Evolutionary conservation across 2,113 vertebrate species (phyloP).

Genomic region (Carassius carassius): DNA sequence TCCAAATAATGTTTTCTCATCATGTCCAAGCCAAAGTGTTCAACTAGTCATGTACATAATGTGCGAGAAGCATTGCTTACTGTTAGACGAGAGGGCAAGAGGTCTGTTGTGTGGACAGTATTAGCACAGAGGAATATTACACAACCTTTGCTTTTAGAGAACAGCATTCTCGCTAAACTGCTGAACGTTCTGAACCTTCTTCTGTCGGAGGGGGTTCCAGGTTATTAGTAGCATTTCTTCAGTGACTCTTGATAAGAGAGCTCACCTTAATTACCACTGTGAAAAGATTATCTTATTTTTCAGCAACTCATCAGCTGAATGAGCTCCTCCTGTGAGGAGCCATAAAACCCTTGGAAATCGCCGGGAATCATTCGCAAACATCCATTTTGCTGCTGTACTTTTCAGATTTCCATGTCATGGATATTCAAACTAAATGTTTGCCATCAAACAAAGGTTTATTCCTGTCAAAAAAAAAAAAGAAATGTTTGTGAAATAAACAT

Average conservation of each 20-base stretch:
- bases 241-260: constrained; percentile 28
- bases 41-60: background rate
- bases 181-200: constrained; percentile 2
- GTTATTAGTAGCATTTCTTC: constrained; percentile 48
- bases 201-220: constrained; percentile 12
- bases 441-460: constrained; percentile 50
- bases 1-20: constrained; percentile 17
- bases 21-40: constrained; percentile 56
- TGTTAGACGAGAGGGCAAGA: background rate
- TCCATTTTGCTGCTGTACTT: constrained; percentile 64
- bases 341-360: constrained; percentile 27
- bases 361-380: background rate
- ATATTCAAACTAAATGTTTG: constrained; percentile 52
- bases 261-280: constrained; percentile 53
- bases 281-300: constrained; percentile 43
- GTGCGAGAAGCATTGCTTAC: background rate
- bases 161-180: constrained; percentile 19
- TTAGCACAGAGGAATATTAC: constrained; percentile 33
- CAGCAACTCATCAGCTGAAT: constrained; percentile 9
- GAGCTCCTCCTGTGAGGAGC: constrained; percentile 29
- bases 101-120: constrained; percentile 10
- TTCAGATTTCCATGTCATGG: constrained; percentile 28
- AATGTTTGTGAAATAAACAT: constrained; percentile 60
- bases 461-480: constrained; percentile 39
- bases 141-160: constrained; percentile 16